Evolutionary conservation across 2,113 vertebrate species (phyloP).

Genomic region (Psittacus erithacus): DNA sequence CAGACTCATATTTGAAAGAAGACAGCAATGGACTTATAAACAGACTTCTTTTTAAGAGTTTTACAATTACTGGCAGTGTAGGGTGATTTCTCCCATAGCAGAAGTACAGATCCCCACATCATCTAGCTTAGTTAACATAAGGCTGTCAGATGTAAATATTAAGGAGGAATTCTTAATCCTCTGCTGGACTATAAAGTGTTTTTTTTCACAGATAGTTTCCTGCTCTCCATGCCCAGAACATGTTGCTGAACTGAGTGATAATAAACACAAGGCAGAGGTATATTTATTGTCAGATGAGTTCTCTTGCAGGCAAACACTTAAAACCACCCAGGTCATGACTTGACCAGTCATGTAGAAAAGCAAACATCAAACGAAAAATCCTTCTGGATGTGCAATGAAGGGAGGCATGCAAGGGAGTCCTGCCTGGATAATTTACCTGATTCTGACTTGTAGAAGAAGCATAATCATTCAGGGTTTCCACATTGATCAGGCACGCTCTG

Average conservation of each 20-base stretch:
- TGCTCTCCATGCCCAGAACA: not conserved
- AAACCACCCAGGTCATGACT: not conserved
- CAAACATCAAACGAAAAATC: not conserved
- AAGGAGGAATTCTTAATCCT: not conserved
- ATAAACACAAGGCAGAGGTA: not conserved
- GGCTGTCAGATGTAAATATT: not conserved
- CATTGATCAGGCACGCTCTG: not conserved
- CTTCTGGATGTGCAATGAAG: not conserved
- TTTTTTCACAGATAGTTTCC: not conserved
- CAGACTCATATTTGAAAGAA: not conserved
- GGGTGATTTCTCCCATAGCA: not conserved
- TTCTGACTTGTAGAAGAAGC: not conserved
- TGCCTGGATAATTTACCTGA: not conserved
- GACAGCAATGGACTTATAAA: not conserved
- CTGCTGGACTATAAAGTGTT: not conserved
- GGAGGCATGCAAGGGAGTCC: not conserved
- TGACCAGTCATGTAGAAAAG: slow-evolving; percentile 21
- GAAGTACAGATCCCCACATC: not conserved
- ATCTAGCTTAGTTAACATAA: not conserved
- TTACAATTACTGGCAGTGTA: not conserved
- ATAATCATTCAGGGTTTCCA: not conserved
- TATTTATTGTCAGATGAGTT: not conserved
- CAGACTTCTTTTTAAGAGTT: not conserved
- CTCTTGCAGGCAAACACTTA: not conserved
- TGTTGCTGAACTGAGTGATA: not conserved